Conservation (phyloP, 92 coral and sea anemone genomes). For the Umimayanthus chanpuru region DNA sequence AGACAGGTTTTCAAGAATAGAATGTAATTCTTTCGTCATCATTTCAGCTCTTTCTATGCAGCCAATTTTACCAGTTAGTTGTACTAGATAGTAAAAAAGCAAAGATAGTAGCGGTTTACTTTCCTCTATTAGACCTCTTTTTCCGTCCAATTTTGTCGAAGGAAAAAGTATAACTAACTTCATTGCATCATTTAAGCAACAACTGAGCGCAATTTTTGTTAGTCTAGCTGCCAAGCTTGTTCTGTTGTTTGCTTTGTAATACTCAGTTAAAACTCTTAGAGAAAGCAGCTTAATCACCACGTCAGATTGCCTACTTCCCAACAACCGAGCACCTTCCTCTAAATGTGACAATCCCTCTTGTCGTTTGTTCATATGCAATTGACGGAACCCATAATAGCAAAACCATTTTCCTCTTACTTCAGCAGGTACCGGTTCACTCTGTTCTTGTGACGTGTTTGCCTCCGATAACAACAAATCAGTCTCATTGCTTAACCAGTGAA, state of each 20-base stretch:
- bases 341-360: not conserved
- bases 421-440: not conserved
- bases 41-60: not conserved
- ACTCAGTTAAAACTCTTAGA: not conserved
- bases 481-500: not conserved
- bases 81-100: not conserved
- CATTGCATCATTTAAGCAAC: not conserved
- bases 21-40: not conserved
- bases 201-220: not conserved
- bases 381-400: conserved; percentile 2
- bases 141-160: not conserved
- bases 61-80: not conserved
- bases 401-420: conserved; percentile 19
- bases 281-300: not conserved
- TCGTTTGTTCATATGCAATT: not conserved
- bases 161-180: not conserved
- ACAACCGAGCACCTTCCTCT: not conserved
- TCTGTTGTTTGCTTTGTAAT: conserved; percentile 10
- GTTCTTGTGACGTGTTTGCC: not conserved
- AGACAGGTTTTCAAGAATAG: not conserved
- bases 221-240: not conserved
- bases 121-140: not conserved
- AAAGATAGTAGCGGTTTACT: not conserved
- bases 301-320: not conserved
- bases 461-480: not conserved